phyloP scores from a whole-genome alignment of 2,113 vertebrate species.

The Lathamus discolor region DNA sequence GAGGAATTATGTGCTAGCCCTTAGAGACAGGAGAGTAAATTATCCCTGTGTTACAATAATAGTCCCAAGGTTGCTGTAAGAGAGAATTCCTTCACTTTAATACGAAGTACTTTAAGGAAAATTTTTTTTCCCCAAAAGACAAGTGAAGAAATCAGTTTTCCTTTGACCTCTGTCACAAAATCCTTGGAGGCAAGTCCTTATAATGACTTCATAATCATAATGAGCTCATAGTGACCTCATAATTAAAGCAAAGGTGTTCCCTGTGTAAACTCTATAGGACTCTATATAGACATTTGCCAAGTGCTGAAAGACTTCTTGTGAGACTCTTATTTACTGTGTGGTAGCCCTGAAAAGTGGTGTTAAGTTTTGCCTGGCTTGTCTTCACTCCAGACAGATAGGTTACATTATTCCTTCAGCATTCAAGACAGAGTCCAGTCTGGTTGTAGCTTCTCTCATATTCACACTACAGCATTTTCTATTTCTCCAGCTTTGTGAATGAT shows the following conservation, averaged over 20 bases:
- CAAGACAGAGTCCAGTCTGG: neutral
- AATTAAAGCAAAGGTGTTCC: neutral
- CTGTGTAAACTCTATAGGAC: neutral
- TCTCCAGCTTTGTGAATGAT: neutral
- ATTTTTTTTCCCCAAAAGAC: neutral
- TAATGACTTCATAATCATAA: neutral
- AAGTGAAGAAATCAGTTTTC: neutral
- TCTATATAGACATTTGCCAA: neutral
- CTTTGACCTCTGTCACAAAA: neutral
- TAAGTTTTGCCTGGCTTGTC: neutral
- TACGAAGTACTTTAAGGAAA: neutral
- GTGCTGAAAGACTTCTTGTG: neutral
- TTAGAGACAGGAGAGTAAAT: neutral
- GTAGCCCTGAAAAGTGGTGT: neutral
- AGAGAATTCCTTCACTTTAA: neutral
- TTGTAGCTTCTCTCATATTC: neutral
- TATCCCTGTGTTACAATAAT: neutral
- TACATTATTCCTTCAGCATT: neutral
- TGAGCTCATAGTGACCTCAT: neutral
- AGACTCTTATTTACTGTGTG: neutral
- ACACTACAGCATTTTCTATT: neutral
- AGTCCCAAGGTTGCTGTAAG: neutral
- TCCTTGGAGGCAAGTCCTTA: neutral
- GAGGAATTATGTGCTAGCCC: neutral
- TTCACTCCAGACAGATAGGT: neutral